A percentile compares a stretch with the other conserved stretches of the same genome.
These are phyloP conservation scores for Cataglyphis altisquamis DNA, from an alignment of 2,888 invertebrate species.

Conservation along the genomic window DNA sequence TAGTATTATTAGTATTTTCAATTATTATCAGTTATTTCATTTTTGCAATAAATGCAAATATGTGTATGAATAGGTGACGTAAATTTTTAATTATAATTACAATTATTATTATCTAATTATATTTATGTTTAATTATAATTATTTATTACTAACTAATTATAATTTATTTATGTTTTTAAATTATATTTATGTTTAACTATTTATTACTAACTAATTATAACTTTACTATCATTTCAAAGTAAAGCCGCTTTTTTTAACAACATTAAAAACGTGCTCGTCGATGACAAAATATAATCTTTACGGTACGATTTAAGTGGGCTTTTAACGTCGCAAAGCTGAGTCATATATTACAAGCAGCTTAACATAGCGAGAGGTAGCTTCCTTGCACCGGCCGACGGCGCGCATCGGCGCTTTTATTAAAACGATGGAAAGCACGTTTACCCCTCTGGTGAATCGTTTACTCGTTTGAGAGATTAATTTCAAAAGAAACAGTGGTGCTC, in stretches of 20 bases:
- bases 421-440: constrained; percentile 43
- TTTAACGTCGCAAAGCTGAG: constrained; percentile 52
- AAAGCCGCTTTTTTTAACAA: background rate
- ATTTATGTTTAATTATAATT: too few relatives aligned
- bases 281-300: constrained; percentile 49
- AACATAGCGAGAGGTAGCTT: constrained; percentile 24
- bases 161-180: background rate
- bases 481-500: constrained; percentile 55
- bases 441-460: constrained; percentile 37
- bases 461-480: constrained; percentile 58
- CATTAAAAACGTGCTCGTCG: constrained; percentile 26
- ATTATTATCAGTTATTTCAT: background rate
- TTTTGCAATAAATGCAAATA: background rate
- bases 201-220: constrained; percentile 10
- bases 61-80: background rate
- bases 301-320: constrained; percentile 35
- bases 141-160: background rate
- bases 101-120: background rate
- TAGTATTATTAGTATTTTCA: background rate
- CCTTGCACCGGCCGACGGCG: constrained; percentile 31
- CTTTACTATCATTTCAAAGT: constrained; percentile 10
- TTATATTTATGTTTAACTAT: background rate
- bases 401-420: constrained; percentile 43
- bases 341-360: constrained; percentile 61
- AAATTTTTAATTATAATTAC: constrained; percentile 7